Evolutionary conservation across 2,888 invertebrate species (phyloP).

Genomic region (Tenthredo livida): DNA sequence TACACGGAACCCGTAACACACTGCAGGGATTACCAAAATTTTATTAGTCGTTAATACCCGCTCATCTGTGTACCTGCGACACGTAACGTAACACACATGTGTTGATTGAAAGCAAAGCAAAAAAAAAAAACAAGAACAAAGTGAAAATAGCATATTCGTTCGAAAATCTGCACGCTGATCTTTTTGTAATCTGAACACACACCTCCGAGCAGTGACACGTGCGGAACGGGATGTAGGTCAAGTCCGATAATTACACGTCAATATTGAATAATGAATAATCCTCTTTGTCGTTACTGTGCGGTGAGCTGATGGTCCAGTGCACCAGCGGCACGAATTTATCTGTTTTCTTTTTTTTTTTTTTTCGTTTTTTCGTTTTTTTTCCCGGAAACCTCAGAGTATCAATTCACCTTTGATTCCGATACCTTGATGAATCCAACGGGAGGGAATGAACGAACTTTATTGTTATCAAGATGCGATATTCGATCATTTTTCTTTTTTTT

Average conservation of each 20-base stretch:
- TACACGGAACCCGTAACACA: conserved; percentile 58
- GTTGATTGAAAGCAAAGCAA: not conserved
- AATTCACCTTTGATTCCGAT: not conserved
- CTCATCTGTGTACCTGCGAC: not conserved
- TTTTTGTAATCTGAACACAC: not conserved
- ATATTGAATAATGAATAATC: conserved; percentile 8
- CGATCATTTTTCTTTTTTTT: too few species aligned
- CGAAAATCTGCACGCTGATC: not conserved
- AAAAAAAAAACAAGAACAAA: not conserved
- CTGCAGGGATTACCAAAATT: conserved; percentile 24
- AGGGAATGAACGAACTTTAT: not conserved
- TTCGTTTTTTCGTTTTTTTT: too few species aligned
- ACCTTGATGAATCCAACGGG: not conserved
- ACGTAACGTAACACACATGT: not conserved
- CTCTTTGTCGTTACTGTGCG: too few species aligned
- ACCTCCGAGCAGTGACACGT: not conserved
- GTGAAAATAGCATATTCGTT: not conserved
- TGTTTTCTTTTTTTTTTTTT: too few species aligned
- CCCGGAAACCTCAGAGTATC: too few species aligned
- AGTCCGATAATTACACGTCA: conserved; percentile 6
- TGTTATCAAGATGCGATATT: not conserved
- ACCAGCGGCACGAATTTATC: too few species aligned
- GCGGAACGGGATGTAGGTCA: not conserved
- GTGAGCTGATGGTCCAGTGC: too few species aligned
- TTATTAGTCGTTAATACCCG: not conserved